Conservation (phyloP, 1,140 invertebrate genomes). For the Pseudomyrmex concolor region DNA sequence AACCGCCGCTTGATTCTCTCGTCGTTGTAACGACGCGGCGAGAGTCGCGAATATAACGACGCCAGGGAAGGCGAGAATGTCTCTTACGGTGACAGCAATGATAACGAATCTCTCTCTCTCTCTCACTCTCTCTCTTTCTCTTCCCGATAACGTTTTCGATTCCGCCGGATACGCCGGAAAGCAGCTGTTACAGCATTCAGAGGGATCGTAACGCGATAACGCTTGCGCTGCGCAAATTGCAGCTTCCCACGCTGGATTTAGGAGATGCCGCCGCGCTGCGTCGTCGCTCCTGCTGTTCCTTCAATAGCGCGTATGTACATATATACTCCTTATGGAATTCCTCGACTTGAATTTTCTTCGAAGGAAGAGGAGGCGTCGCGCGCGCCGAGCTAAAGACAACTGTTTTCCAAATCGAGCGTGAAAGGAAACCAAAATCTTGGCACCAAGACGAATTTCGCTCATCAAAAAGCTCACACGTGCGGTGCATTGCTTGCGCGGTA, state of each 20-base stretch:
- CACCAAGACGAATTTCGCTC: not conserved
- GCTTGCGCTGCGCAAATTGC: slow-evolving; percentile 52
- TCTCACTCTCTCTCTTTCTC: too few species aligned
- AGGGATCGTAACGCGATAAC: slow-evolving; percentile 57
- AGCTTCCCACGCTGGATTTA: slow-evolving; percentile 53
- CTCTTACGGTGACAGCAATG: slow-evolving; percentile 47
- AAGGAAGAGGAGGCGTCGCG: not conserved
- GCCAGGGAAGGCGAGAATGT: slow-evolving; percentile 47
- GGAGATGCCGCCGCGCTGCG: not conserved
- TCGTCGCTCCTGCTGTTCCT: not conserved
- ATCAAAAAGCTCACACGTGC: not conserved
- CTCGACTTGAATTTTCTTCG: slow-evolving; percentile 32
- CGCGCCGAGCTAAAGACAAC: slow-evolving; percentile 23
- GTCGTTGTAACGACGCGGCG: slow-evolving; percentile 31
- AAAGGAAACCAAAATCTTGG: not conserved
- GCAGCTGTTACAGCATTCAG: slow-evolving; percentile 59
- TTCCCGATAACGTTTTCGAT: slow-evolving; percentile 53
- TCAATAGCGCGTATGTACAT: slow-evolving; percentile 9
- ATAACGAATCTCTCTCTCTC: slow-evolving; percentile 49
- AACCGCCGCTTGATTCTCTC: slow-evolving; percentile 58
- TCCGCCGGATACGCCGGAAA: slow-evolving; percentile 52
- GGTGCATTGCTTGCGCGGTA: too few species aligned
- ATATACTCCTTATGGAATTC: slow-evolving; percentile 50
- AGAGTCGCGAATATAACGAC: slow-evolving; percentile 55
- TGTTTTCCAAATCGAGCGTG: not conserved